Percentiles rank a stretch among this genome's conserved stretches.
These are phyloP conservation scores for Cephus spinipes DNA, from an alignment of 2,888 invertebrate genomes.

Conservation along the genomic window DNA sequence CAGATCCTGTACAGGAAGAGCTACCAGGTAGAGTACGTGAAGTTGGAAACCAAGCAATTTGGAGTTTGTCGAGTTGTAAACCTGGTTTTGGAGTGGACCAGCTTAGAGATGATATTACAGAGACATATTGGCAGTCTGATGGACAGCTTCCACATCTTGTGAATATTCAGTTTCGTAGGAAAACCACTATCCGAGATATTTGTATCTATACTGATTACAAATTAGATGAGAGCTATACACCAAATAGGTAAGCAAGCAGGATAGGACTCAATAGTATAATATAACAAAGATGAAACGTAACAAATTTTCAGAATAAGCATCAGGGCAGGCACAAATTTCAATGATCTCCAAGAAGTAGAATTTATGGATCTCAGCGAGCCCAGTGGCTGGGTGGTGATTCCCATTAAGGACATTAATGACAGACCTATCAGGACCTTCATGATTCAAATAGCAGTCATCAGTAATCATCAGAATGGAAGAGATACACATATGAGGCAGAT, in stretches of 20 bases:
- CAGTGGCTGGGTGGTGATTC: conserved; percentile 95
- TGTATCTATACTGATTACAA: conserved; percentile 98
- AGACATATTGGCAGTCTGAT: conserved; percentile 99
- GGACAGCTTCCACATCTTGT: conserved; percentile 98
- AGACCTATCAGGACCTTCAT: conserved; percentile 94
- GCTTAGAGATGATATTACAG: conserved; percentile 92
- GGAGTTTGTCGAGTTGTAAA: conserved; percentile 98
- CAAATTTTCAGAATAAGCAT: conserved; percentile 79
- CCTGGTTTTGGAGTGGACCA: conserved; percentile 99
- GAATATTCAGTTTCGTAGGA: conserved; percentile 95
- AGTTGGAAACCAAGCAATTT: conserved; percentile 93
- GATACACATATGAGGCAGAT: conserved; percentile 99
- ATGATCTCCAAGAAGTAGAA: conserved; percentile 96
- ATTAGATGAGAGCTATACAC: conserved; percentile 98
- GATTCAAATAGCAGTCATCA: conserved; percentile 95
- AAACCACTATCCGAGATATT: conserved; percentile 94
- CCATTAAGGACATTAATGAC: conserved; percentile 88
- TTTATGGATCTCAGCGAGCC: conserved; percentile 94
- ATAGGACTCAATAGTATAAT: neutral
- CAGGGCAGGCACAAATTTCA: conserved; percentile 94
- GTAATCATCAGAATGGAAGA: conserved; percentile 98
- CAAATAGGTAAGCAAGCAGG: conserved; percentile 73
- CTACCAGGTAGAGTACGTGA: conserved; percentile 77
- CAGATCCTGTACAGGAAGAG: conserved; percentile 73
- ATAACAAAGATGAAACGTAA: conserved; percentile 47